A percentile compares a stretch with the other conserved stretches of the same genome.
Evolutionary conservation across 1,140 invertebrate species (phyloP).

Genomic region (Hermatobates lingyangjiaoensis): DNA sequence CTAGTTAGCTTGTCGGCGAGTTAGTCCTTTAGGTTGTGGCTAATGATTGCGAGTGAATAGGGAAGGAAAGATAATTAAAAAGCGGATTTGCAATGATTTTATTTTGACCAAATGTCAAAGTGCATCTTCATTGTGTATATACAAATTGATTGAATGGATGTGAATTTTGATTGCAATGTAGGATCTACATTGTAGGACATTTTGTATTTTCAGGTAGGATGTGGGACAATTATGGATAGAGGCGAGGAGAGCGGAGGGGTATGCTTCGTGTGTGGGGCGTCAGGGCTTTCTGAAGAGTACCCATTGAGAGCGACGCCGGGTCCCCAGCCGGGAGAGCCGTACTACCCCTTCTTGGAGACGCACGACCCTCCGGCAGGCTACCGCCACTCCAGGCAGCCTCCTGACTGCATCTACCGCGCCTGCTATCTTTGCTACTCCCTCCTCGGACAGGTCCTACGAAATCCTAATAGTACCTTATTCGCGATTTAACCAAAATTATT

Average conservation of each 20-base stretch:
- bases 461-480: too few relatives aligned
- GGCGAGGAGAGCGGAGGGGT: conserved; percentile 18
- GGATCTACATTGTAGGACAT: not conserved
- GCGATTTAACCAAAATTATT: too few relatives aligned
- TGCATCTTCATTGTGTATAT: too few relatives aligned
- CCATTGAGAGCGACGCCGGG: conserved; percentile 44
- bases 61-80: too few relatives aligned
- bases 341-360: conserved; percentile 77
- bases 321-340: conserved; percentile 39
- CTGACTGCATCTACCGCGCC: conserved; percentile 24
- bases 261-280: conserved; percentile 74
- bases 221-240: not conserved
- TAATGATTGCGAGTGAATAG: too few relatives aligned
- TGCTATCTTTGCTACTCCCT: conserved; percentile 72
- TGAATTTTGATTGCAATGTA: not conserved
- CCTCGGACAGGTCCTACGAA: conserved; percentile 40
- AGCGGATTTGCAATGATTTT: too few relatives aligned
- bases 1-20: too few relatives aligned
- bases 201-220: not conserved
- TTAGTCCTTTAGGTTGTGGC: too few relatives aligned
- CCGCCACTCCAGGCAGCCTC: conserved; percentile 25
- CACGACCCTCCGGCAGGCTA: conserved; percentile 64
- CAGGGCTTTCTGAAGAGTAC: conserved; percentile 45
- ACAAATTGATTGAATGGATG: too few relatives aligned
- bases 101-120: too few relatives aligned